phyloP scores from a whole-genome alignment of 2,888 invertebrate genomes.

The Dusona sp. region DNA sequence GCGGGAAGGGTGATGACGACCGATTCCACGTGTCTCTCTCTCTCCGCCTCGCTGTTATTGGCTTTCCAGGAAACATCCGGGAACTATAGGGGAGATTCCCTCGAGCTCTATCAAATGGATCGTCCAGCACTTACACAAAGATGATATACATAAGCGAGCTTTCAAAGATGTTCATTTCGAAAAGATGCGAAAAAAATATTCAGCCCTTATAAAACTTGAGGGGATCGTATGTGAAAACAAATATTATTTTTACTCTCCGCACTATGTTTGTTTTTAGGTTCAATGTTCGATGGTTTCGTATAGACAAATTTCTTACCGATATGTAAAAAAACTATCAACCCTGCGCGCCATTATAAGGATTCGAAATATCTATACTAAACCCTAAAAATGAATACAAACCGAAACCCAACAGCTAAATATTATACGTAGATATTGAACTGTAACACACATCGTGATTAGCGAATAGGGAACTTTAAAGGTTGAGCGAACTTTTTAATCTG shows the following conservation, averaged over 20 bases:
- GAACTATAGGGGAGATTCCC: constrained; percentile 55
- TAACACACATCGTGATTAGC: not conserved
- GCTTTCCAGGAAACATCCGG: constrained; percentile 65
- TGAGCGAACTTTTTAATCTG: not conserved
- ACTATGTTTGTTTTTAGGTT: too few species aligned
- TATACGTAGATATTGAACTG: not conserved
- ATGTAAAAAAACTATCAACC: too few species aligned
- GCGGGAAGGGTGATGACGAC: constrained; percentile 39
- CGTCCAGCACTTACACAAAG: not conserved
- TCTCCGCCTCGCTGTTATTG: constrained; percentile 58
- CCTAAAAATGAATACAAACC: not conserved
- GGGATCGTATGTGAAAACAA: not conserved
- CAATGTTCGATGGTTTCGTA: too few species aligned
- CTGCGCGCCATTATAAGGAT: too few species aligned
- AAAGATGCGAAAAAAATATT: not conserved
- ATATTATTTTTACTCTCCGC: not conserved
- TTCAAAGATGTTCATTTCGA: not conserved
- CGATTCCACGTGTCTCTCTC: constrained; percentile 43
- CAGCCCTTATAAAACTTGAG: not conserved
- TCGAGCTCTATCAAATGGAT: constrained; percentile 8
- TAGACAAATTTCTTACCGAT: not conserved
- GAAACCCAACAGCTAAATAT: not conserved
- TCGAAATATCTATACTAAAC: not conserved
- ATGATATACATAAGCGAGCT: not conserved
- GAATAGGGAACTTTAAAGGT: not conserved